Conservation (phyloP, 1,140 invertebrate species). For the Druon quercuslanigerum region DNA sequence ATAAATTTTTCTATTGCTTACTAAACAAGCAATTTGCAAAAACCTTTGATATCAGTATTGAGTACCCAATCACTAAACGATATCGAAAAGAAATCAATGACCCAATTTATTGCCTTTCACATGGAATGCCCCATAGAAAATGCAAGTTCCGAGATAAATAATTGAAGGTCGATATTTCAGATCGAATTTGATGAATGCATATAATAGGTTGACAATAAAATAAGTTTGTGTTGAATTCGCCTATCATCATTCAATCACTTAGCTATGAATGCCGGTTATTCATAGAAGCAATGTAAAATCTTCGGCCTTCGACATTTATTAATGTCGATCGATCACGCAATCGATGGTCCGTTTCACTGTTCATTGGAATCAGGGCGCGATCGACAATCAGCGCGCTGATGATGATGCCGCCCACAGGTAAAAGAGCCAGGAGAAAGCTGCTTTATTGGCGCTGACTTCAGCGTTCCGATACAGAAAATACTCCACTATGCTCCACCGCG, state of each 20-base stretch:
- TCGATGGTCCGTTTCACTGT: constrained; percentile 32
- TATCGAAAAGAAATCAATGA: background rate
- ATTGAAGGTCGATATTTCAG: background rate
- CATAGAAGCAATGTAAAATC: background rate
- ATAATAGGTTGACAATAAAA: background rate
- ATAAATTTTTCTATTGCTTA: too few relatives aligned
- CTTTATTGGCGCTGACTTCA: constrained; percentile 46
- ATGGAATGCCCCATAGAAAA: background rate
- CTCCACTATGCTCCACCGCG: constrained; percentile 52
- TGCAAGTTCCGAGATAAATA: constrained; percentile 10
- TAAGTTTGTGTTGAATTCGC: background rate
- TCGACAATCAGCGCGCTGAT: constrained; percentile 57
- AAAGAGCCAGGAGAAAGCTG: constrained; percentile 60
- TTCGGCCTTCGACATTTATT: constrained; percentile 2
- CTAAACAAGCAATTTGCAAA: too few relatives aligned
- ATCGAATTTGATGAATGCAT: background rate
- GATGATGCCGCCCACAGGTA: constrained; percentile 50
- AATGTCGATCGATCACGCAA: constrained; percentile 17
- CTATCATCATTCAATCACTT: background rate
- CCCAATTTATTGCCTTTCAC: too few relatives aligned
- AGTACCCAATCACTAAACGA: background rate
- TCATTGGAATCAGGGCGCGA: constrained; percentile 54
- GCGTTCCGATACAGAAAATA: constrained; percentile 52
- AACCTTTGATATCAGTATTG: too few relatives aligned
- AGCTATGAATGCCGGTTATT: background rate